A percentile compares a stretch with the other conserved stretches of the same genome.
These are phyloP conservation scores for Dysdera silvatica DNA, from an alignment of 1,140 invertebrate species.

Conservation along the genomic window DNA sequence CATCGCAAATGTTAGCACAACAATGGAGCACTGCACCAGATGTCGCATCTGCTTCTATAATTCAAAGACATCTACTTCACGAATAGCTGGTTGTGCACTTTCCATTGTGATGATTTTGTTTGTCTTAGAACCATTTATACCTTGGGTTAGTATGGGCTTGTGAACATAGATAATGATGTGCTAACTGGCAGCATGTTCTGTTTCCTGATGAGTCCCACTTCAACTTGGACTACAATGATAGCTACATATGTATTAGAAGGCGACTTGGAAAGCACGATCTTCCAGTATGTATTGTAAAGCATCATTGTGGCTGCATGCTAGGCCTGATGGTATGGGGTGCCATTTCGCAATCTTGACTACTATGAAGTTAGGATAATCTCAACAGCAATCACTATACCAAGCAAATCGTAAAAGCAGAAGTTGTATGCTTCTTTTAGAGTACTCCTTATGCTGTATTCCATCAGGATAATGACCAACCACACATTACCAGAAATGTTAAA, in stretches of 20 bases:
- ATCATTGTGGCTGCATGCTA: background rate
- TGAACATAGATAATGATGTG: background rate
- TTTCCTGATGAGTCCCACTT: background rate
- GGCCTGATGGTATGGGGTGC: background rate
- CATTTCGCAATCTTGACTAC: background rate
- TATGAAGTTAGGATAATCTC: background rate
- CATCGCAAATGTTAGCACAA: background rate
- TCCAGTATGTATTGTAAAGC: constrained; percentile 1
- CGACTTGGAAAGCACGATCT: background rate
- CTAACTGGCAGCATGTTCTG: background rate
- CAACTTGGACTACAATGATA: constrained; percentile 7
- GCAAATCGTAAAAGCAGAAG: constrained; percentile 1
- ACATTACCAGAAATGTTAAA: background rate
- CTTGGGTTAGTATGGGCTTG: constrained; percentile 1
- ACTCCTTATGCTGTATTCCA: constrained; percentile 10
- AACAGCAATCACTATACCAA: background rate
- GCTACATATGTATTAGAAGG: background rate
- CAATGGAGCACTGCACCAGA: background rate
- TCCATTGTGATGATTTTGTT: background rate
- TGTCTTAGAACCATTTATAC: background rate
- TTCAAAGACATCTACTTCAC: background rate
- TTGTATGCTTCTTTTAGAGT: background rate
- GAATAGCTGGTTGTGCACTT: background rate
- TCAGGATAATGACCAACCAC: background rate
- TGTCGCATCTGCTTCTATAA: background rate